phyloP scores from a whole-genome alignment of 1,140 invertebrate species.

The Drosophila obscura region DNA sequence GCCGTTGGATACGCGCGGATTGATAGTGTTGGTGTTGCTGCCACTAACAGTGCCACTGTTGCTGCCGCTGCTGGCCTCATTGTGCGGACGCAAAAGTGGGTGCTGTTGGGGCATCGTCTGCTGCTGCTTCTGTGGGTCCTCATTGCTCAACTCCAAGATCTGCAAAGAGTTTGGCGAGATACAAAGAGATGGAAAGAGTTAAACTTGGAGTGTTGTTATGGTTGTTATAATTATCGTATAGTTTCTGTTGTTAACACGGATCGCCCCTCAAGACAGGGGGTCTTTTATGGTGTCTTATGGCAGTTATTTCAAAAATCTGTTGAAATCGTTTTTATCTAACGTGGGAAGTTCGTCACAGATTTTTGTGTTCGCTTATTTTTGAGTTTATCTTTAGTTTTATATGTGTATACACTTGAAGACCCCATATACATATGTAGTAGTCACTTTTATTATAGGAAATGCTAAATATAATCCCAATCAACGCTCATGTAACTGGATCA shows the following conservation, averaged over 20 bases:
- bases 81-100: conserved; percentile 67
- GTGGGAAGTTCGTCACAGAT: conserved; percentile 68
- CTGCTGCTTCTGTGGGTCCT: conserved; percentile 70
- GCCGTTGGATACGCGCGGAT: conserved; percentile 50
- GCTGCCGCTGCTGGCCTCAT: conserved; percentile 66
- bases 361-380: conserved; percentile 18
- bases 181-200: conserved; percentile 53
- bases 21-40: conserved; percentile 32
- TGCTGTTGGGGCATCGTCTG: conserved; percentile 50
- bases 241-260: conserved; percentile 60
- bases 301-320: conserved; percentile 76
- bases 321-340: conserved; percentile 72
- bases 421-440: no score
- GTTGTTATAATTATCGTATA: conserved; percentile 72
- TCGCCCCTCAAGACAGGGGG: conserved; percentile 28
- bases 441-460: no score
- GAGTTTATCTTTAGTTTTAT: neutral
- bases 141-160: conserved; percentile 83
- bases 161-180: conserved; percentile 57
- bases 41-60: neutral
- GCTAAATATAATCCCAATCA: no score
- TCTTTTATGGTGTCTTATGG: conserved; percentile 30
- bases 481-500: no score
- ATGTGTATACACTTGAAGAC: no score
- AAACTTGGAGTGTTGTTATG: conserved; percentile 61